These are phyloP conservation scores for Yoshiicerus persimilis DNA, from an alignment of 1,140 invertebrate species.

Conservation along the genomic window DNA sequence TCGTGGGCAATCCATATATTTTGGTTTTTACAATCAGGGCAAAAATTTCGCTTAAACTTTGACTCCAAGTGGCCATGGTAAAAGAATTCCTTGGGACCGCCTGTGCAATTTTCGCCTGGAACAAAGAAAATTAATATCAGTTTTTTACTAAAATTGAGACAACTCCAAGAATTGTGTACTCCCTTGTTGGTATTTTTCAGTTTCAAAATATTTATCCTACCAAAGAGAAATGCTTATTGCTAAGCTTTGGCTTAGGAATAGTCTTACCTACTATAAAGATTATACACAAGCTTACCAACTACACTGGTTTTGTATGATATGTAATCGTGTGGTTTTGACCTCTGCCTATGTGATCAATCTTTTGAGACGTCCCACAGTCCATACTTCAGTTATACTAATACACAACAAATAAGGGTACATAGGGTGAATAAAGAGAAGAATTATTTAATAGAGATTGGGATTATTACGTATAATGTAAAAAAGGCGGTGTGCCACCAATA, in stretches of 20 bases:
- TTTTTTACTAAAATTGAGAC: too few relatives aligned
- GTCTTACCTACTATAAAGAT: too few relatives aligned
- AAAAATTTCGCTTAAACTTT: background rate
- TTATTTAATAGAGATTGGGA: background rate
- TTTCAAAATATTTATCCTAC: too few relatives aligned
- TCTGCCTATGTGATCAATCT: background rate
- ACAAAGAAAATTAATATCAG: background rate
- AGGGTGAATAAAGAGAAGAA: background rate
- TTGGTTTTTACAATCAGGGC: background rate
- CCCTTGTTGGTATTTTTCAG: background rate
- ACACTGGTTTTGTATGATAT: too few relatives aligned
- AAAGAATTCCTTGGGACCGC: background rate
- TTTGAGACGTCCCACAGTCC: background rate
- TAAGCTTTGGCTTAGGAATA: too few relatives aligned
- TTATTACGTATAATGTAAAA: background rate
- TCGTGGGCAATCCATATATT: background rate
- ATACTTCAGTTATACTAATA: background rate
- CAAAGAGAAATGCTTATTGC: too few relatives aligned
- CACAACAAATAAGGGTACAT: background rate
- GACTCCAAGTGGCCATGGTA: background rate
- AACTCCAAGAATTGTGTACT: too few relatives aligned
- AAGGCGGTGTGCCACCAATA: background rate
- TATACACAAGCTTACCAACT: too few relatives aligned
- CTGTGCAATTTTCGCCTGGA: background rate
- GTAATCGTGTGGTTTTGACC: too few relatives aligned